phyloP scores from a whole-genome alignment of 2,797 vertebrate genomes.

The Sebastes steindachneri region DNA sequence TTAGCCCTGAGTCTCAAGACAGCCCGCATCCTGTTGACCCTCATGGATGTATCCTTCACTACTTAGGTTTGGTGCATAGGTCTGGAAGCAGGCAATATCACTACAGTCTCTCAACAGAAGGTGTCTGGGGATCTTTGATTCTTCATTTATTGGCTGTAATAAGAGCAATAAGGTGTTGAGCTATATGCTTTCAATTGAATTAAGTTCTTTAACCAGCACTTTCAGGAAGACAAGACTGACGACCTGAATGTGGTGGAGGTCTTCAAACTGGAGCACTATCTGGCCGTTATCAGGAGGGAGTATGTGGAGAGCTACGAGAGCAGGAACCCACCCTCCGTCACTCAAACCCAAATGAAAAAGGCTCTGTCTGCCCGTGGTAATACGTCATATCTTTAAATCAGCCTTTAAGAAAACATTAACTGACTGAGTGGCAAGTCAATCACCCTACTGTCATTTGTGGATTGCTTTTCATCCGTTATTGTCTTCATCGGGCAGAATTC shows the following conservation, averaged over 20 bases:
- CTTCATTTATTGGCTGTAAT: neutral
- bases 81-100: neutral
- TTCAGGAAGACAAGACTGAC: constrained; percentile 58
- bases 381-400: neutral
- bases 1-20: constrained; percentile 65
- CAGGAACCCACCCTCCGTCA: constrained; percentile 38
- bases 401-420: neutral
- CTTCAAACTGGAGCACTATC: constrained; percentile 66
- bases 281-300: constrained; percentile 53
- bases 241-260: constrained; percentile 65
- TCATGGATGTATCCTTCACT: constrained; percentile 69
- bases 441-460: too few relatives aligned
- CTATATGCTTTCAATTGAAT: neutral
- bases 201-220: constrained; percentile 39
- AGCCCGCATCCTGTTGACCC: constrained; percentile 55
- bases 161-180: neutral
- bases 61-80: neutral
- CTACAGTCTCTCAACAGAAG: neutral
- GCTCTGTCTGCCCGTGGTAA: constrained; percentile 53
- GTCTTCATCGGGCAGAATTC: constrained; percentile 32
- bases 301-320: constrained; percentile 65
- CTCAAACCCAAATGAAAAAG: constrained; percentile 54
- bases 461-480: rapidly evolving
- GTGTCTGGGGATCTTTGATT: neutral
- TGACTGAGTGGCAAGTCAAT: neutral